phyloP scores from a whole-genome alignment of 1,140 invertebrate species.

The Drosophila sp. region DNA sequence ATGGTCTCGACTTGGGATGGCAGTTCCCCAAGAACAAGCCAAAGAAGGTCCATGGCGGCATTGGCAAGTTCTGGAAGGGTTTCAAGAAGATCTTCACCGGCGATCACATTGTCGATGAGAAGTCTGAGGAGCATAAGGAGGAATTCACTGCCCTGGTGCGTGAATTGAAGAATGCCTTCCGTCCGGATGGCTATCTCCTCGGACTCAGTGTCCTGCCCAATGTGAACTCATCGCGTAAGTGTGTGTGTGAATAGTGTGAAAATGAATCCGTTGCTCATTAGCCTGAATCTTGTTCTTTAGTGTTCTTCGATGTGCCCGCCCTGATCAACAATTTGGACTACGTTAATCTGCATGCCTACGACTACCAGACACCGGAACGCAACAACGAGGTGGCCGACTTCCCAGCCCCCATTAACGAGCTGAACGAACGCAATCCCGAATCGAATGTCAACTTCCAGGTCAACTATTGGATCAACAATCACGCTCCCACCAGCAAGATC shows the following conservation, averaged over 20 bases:
- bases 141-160: constrained; percentile 89
- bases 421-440: constrained; percentile 87
- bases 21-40: constrained; percentile 91
- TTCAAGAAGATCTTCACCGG: constrained; percentile 90
- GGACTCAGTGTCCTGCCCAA: constrained; percentile 90
- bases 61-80: constrained; percentile 88
- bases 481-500: constrained; percentile 89
- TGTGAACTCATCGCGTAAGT: constrained; percentile 89
- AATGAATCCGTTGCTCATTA: no score
- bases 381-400: constrained; percentile 91
- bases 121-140: constrained; percentile 90
- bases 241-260: background rate
- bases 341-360: constrained; percentile 91
- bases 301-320: constrained; percentile 90
- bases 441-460: constrained; percentile 87
- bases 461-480: constrained; percentile 86
- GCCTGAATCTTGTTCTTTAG: constrained; percentile 81
- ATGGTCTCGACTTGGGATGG: constrained; percentile 94
- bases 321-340: constrained; percentile 90
- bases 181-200: constrained; percentile 86
- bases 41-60: constrained; percentile 88
- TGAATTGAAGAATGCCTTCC: constrained; percentile 88
- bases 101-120: constrained; percentile 88
- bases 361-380: constrained; percentile 90
- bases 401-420: constrained; percentile 88